A percentile compares a stretch with the other conserved stretches of the same genome.
phyloP scores from a whole-genome alignment of 2,113 vertebrate species.

The Mus pahari region DNA sequence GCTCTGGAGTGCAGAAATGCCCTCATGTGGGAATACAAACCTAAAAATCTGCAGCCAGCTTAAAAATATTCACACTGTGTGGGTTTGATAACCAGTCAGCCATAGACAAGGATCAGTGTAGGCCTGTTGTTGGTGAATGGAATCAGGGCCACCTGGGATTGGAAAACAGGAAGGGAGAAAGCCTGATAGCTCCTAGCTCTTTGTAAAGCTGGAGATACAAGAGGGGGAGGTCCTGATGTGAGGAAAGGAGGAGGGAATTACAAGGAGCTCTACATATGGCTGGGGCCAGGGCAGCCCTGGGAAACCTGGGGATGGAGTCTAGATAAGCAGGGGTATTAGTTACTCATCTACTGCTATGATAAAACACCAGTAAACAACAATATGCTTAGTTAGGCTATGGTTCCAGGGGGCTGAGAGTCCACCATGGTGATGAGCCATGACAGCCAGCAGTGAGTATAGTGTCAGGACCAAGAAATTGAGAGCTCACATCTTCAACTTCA shows the following conservation, averaged over 20 bases:
- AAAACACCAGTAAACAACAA: neutral
- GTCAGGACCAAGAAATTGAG: neutral
- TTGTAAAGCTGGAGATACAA: neutral
- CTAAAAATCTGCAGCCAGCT: neutral
- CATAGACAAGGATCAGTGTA: neutral
- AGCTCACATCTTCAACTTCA: neutral
- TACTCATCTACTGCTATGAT: neutral
- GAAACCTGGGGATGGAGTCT: neutral
- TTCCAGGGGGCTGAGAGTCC: neutral
- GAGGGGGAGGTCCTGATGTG: neutral
- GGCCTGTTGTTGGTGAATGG: neutral
- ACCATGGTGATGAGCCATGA: too few relatives aligned
- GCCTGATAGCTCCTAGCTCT: neutral
- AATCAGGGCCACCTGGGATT: neutral
- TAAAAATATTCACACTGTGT: neutral
- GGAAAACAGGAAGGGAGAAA: neutral
- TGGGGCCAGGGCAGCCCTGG: neutral
- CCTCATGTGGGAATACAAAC: neutral
- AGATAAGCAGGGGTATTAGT: neutral
- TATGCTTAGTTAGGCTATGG: neutral
- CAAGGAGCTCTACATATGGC: neutral
- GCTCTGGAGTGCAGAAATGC: neutral
- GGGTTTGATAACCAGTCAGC: too few relatives aligned
- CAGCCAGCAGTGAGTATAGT: neutral
- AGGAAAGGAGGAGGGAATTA: neutral